Evolutionary conservation across 37 sponge, comb jelly and placozoan genomes (phyloP), one percentile per base, ranked within the genome.

Genomic region (Eunapius fragilis): DNA sequence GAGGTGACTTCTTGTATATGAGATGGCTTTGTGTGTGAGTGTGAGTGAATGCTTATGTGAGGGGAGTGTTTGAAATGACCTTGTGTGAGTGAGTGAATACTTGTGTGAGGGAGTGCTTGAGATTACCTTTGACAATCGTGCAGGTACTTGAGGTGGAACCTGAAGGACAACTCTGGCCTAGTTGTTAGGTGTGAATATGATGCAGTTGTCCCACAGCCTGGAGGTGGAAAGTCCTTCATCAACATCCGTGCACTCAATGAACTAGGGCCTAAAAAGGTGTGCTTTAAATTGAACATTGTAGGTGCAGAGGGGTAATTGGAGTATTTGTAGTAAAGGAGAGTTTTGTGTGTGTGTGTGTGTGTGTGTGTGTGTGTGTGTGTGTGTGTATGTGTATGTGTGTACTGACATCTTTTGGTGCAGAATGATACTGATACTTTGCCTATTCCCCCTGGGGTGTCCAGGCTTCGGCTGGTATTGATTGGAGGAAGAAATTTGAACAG

Each of bases 401-500:
- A 41, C 6, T 41, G 6, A 41, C 3, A 6, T 41, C 6, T 9
- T 6, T 41, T 41, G 41, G 41, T 6, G 6, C 6, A 9, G 3
- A 41, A 9, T 41, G 41, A 41, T 41, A 41, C 41, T 6, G 6
- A 6, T 41, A 6, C 6, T 41, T 41, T 58, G 58, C 58, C 27
- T 33, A 6, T 41, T 80, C 14, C 7, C 17, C 11, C 74, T 82
- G 37, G 23, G 74, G n/a, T 25, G 31, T 49, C 25, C 70, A 91
- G 91, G 50, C 71, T 25, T 76, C 82, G 76, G 91, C 88, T 33
- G 88, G 91, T 26, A 80, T 86, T 31, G 99, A 99, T 31, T 99
- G 99, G 99, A 69, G 99, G 19, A 91, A 91, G 78, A 99, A 99
- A 75, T 85, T 99, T 37, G 97, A 99, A 73, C 89, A 87, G 2